Percentiles rank a stretch among this genome's conserved stretches.
These are phyloP conservation scores for Genyomyrus donnyi DNA, from an alignment of 2,113 vertebrate species.

Conservation along the genomic window DNA sequence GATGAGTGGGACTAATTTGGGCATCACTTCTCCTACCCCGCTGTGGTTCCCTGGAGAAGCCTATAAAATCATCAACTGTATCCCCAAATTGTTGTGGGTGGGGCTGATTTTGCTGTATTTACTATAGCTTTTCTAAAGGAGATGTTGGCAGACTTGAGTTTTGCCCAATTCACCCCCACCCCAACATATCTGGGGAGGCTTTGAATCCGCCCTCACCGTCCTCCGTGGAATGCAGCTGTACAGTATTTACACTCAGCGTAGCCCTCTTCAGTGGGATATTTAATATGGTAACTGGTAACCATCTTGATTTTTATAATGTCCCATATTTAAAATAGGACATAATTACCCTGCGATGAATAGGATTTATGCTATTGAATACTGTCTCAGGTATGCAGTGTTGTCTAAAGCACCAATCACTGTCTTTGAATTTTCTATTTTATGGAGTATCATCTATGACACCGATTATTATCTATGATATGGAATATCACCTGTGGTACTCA, in stretches of 20 bases:
- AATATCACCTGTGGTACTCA: not conserved
- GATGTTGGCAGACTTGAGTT: not conserved
- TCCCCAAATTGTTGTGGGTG: not conserved
- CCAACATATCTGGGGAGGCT: not conserved
- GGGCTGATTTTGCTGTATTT: not conserved
- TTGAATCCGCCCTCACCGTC: not conserved
- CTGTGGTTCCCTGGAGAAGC: not conserved
- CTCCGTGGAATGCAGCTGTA: not conserved
- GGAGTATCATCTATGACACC: not conserved
- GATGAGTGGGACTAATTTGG: not conserved
- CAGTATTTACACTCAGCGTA: not conserved
- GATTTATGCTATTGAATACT: not conserved
- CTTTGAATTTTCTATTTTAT: not conserved
- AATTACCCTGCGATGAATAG: not conserved
- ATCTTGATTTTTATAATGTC: not conserved
- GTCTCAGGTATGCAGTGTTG: not conserved
- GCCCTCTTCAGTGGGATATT: not conserved
- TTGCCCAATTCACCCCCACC: not conserved
- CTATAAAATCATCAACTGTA: not conserved
- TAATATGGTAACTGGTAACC: not conserved
- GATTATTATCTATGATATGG: not conserved
- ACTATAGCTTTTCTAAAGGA: not conserved
- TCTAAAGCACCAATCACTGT: not conserved
- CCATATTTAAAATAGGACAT: not conserved
- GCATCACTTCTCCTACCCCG: not conserved